These are phyloP conservation scores for Microplitis demolitor DNA, from an alignment of 1,140 invertebrate species.

Conservation along the genomic window DNA sequence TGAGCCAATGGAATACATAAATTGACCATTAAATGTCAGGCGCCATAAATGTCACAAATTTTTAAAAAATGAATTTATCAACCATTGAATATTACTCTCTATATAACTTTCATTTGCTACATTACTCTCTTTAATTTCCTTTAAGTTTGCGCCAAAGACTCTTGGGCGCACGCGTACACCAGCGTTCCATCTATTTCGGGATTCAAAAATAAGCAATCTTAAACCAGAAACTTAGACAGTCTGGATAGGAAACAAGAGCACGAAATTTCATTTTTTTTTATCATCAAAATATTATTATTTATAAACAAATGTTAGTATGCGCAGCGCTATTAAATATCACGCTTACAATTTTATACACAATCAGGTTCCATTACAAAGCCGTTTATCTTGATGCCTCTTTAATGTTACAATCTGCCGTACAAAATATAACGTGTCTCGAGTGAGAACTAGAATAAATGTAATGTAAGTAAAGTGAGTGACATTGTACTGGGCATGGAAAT, in stretches of 20 bases:
- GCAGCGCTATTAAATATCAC: not conserved
- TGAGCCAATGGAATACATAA: no score
- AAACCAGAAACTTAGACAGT: slow-evolving; percentile 23
- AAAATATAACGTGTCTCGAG: slow-evolving; percentile 5
- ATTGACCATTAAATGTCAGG: no score
- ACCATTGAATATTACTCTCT: not conserved
- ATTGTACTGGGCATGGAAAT: no score
- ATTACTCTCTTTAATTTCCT: not conserved
- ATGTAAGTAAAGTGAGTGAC: no score
- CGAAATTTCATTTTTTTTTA: no score
- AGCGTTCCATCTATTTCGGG: slow-evolving; percentile 45
- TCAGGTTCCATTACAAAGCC: no score
- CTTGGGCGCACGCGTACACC: not conserved
- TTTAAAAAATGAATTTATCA: not conserved
- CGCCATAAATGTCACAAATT: no score
- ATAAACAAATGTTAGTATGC: not conserved
- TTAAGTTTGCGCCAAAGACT: no score
- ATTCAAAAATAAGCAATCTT: slow-evolving; percentile 48
- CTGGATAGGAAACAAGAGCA: not conserved
- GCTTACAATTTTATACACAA: not conserved
- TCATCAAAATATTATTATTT: no score
- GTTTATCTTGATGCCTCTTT: no score
- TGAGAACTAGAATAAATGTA: not conserved
- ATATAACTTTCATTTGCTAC: not conserved
- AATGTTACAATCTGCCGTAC: no score